Base-by-base conservation (phyloP, 1,140 invertebrate genomes). In the Drosophila carrolli region DNA sequence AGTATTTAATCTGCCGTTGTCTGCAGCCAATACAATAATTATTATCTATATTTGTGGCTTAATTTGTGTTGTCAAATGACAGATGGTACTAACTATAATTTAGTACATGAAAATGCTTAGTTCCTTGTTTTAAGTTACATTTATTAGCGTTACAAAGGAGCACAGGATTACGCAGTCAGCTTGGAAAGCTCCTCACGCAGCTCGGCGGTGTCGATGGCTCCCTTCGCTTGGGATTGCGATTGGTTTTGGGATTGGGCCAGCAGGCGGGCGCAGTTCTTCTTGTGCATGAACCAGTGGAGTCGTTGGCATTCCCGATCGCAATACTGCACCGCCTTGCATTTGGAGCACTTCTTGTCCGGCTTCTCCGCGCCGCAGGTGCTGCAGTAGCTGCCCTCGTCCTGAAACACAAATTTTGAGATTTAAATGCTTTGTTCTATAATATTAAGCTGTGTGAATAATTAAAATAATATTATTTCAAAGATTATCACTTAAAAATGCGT, bases 271-370 rank as follows among this genome's bases (percentile, higher is more conserved):
- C 96, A 97, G 29, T 94, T 95, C 91, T 98, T 98, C 93, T 99
- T 99, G 92, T 99, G 98, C 75, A 97, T 95, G 79, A 97, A 96
- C 98, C 98, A 99, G 93, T 99, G 98, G 7, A 99, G 93, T 78
- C 97, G 95, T 92, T 99, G 98, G 93, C 99, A 99, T 80, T 96
- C 95, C 73, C 97, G 94, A 91, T 98, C 96, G 93, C 99, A 99
- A 92, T 99, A 99, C 78, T 96, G 95, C 11, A 98, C 97, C 59
- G 95, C 95, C 94, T 98, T 98, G 93, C 98, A 99, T 91, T 97
- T 97, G n/a, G 97, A 96, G 93, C 98, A 99, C 92, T 98, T 98
- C 90, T 98, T 99, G 8, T 95, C 94, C 7, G 97, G 96, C 78
- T 97, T 96, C 61, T 97, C 96, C 84, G 98, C 96, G 0, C 96